These are phyloP conservation scores for Eurytoma adleriae DNA, from an alignment of 2,888 invertebrate species.

Conservation along the genomic window DNA sequence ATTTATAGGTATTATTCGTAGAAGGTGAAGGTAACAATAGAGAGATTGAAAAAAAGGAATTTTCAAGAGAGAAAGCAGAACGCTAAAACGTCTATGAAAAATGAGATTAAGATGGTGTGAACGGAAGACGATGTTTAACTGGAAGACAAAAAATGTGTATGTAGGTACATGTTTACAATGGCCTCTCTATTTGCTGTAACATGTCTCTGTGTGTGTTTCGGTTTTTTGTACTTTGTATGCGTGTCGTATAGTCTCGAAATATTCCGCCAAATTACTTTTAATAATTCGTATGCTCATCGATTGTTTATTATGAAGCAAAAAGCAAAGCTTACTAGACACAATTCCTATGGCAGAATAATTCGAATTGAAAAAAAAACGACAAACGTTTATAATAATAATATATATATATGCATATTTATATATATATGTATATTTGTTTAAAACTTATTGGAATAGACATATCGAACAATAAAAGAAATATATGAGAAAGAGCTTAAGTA, in stretches of 20 bases:
- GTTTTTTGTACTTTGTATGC: slow-evolving; percentile 18
- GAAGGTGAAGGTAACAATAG: background rate
- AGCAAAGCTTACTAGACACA: slow-evolving; percentile 5
- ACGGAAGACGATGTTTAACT: slow-evolving; percentile 1
- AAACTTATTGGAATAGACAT: slow-evolving; percentile 67
- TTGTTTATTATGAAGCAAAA: slow-evolving; percentile 10
- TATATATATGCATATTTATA: slow-evolving; percentile 58
- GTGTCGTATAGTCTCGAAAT: slow-evolving; percentile 61
- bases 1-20: background rate
- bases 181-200: slow-evolving; percentile 3
- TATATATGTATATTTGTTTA: slow-evolving; percentile 47
- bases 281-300: background rate
- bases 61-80: background rate
- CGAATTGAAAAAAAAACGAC: slow-evolving; percentile 66
- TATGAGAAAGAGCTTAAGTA: slow-evolving; percentile 61
- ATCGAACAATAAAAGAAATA: slow-evolving; percentile 69
- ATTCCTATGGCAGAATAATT: slow-evolving; percentile 66
- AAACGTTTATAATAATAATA: slow-evolving; percentile 59
- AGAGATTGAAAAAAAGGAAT: background rate
- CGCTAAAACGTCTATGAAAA: background rate
- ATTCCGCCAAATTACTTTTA: slow-evolving; percentile 63
- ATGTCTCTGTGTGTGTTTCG: background rate
- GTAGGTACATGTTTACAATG: background rate
- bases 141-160: background rate
- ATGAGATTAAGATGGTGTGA: slow-evolving; percentile 19